phyloP scores from a whole-genome alignment of 2,888 invertebrate genomes.

The Stenodema calcarata region DNA sequence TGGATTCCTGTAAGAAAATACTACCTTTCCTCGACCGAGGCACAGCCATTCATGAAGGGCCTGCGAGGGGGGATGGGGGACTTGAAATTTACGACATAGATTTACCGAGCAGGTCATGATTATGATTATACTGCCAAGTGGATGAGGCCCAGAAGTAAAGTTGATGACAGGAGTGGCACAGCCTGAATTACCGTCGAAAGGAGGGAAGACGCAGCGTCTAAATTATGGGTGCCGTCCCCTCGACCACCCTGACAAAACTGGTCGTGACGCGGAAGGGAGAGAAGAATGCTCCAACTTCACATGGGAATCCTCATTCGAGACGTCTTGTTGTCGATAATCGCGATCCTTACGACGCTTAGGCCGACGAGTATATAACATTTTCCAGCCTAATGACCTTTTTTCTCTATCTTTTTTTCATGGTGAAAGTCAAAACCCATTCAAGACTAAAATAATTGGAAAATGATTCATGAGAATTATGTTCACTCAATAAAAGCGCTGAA shows the following conservation, averaged over 20 bases:
- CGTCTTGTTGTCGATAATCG: neutral
- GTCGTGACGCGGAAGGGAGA: neutral
- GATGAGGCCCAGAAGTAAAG: neutral
- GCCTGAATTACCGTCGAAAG: neutral
- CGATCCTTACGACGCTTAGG: neutral
- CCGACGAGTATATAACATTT: no score
- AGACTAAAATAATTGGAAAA: no score
- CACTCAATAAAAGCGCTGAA: no score
- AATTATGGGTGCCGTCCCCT: constrained; percentile 11
- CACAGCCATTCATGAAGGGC: neutral
- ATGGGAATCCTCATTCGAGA: neutral
- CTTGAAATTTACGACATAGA: neutral
- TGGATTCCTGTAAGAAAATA: neutral
- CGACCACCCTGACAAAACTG: constrained; percentile 10
- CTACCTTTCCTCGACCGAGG: neutral
- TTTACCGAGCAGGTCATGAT: neutral
- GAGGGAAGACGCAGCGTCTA: constrained; percentile 4
- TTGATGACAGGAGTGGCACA: constrained; percentile 1
- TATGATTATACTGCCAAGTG: neutral
- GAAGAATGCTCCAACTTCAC: neutral
- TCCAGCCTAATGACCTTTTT: no score
- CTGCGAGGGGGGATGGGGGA: neutral
- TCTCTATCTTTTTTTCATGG: no score
- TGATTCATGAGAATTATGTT: no score
- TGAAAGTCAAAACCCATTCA: no score